A percentile compares a stretch with the other conserved stretches of the same genome.
These are phyloP conservation scores for Acropora yongei DNA, from an alignment of 64 coral and sea anemone genomes.

Conservation along the genomic window DNA sequence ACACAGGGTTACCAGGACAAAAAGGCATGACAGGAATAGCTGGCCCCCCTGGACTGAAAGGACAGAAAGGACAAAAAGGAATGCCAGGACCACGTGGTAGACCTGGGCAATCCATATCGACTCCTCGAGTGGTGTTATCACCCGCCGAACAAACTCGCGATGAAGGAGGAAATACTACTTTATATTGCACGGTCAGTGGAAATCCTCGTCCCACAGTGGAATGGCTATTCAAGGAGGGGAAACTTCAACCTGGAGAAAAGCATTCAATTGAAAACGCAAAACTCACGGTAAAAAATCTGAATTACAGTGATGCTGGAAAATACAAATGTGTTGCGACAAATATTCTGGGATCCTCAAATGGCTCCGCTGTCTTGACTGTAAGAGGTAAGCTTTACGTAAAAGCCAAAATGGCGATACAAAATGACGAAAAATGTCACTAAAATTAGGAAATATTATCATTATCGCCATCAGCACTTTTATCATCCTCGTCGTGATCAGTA, in stretches of 20 bases:
- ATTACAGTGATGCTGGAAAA: neutral
- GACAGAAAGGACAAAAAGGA: constrained; percentile 26
- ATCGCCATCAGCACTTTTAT: too few relatives aligned
- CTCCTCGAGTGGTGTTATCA: neutral
- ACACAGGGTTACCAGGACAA: constrained; percentile 17
- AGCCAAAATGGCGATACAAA: neutral
- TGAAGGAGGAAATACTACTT: neutral
- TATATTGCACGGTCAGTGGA: constrained; percentile 25
- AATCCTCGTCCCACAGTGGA: constrained; percentile 15
- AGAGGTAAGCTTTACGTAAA: neutral
- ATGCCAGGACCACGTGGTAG: constrained; percentile 18
- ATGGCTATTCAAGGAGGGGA: neutral
- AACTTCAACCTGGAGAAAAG: neutral
- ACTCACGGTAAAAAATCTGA: constrained; percentile 1
- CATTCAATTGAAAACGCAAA: neutral
- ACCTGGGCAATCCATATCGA: constrained; percentile 15
- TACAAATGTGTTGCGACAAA: constrained; percentile 34
- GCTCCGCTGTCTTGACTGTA: neutral
- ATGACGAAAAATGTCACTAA: too few relatives aligned
- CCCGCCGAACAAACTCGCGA: neutral
- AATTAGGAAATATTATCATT: too few relatives aligned
- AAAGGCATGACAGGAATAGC: constrained; percentile 9
- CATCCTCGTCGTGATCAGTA: too few relatives aligned
- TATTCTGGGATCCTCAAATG: neutral
- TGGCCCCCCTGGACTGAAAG: neutral